phyloP scores from a whole-genome alignment of 2,888 invertebrate genomes.

The Boloria euphrosyne region DNA sequence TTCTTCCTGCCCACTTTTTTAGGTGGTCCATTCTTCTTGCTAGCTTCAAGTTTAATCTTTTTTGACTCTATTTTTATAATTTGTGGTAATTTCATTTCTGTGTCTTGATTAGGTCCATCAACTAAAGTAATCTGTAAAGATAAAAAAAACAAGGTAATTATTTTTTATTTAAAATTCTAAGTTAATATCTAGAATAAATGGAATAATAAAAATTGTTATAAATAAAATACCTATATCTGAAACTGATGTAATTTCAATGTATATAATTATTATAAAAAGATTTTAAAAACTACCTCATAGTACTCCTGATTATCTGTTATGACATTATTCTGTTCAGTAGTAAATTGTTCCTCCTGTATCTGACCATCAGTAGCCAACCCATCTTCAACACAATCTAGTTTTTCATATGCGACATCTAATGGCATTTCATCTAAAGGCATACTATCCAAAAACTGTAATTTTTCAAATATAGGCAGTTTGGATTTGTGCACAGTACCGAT shows the following conservation, averaged over 20 bases:
- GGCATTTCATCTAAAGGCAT: conserved; percentile 45
- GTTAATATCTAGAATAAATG: too few relatives aligned
- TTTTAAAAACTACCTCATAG: conserved; percentile 66
- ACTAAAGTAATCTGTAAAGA: conserved; percentile 73
- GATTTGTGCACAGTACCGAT: conserved; percentile 64
- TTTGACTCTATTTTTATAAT: conserved; percentile 49
- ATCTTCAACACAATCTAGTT: conserved; percentile 11
- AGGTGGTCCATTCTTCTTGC: conserved; percentile 54
- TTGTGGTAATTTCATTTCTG: conserved; percentile 45
- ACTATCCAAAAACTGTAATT: conserved; percentile 64
- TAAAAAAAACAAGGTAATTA: neutral
- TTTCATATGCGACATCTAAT: conserved; percentile 11
- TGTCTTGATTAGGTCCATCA: conserved; percentile 58
- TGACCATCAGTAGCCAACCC: conserved; percentile 37
- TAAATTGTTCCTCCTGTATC: conserved; percentile 40
- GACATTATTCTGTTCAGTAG: conserved; percentile 60
- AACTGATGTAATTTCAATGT: too few relatives aligned
- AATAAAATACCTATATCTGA: too few relatives aligned
- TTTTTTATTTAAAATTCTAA: neutral
- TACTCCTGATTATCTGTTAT: conserved; percentile 76
- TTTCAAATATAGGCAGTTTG: conserved; percentile 63
- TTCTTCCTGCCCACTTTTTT: conserved; percentile 62
- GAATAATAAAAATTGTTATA: too few relatives aligned
- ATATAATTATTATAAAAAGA: neutral
- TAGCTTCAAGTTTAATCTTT: conserved; percentile 56